Evolutionary conservation across 2,113 vertebrate genomes (phyloP).

Genomic region (Eolophus roseicapilla): DNA sequence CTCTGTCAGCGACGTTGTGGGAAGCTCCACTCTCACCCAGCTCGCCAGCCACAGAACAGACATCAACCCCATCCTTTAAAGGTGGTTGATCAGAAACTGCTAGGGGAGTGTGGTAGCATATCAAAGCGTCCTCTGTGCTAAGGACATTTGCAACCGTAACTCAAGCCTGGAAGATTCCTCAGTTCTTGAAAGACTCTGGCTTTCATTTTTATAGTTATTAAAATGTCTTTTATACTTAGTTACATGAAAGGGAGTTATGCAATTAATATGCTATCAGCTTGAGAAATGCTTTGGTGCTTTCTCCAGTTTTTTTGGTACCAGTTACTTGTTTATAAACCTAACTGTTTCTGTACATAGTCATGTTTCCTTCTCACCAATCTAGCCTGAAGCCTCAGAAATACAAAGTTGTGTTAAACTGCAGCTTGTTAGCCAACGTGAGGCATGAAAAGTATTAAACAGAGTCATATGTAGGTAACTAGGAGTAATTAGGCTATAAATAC

Average conservation of each 20-base stretch:
- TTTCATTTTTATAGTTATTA: constrained; percentile 90
- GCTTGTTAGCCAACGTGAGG: constrained; percentile 70
- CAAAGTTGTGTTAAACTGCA: constrained; percentile 57
- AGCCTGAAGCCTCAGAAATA: constrained; percentile 69
- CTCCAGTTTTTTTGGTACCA: constrained; percentile 85
- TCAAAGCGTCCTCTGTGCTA: constrained; percentile 68
- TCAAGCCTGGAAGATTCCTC: constrained; percentile 85
- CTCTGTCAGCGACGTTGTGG: constrained; percentile 85
- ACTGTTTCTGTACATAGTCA: constrained; percentile 81
- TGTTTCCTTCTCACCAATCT: constrained; percentile 65
- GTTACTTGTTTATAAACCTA: constrained; percentile 80
- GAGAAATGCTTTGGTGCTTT: constrained; percentile 82
- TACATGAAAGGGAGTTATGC: constrained; percentile 84
- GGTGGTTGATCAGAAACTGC: constrained; percentile 67
- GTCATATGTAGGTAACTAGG: constrained; percentile 47
- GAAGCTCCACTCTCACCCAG: constrained; percentile 87
- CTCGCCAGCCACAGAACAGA: constrained; percentile 94
- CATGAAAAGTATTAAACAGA: constrained; percentile 61
- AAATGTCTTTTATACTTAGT: constrained; percentile 84
- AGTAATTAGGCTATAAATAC: constrained; percentile 63
- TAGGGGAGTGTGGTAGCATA: constrained; percentile 68
- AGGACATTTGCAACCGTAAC: constrained; percentile 78
- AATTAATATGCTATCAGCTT: constrained; percentile 85
- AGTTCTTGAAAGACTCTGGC: constrained; percentile 82
- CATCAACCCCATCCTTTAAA: constrained; percentile 97